Conservation (phyloP, 1,140 invertebrate genomes). For the Tetranychus cinnabarinus region DNA sequence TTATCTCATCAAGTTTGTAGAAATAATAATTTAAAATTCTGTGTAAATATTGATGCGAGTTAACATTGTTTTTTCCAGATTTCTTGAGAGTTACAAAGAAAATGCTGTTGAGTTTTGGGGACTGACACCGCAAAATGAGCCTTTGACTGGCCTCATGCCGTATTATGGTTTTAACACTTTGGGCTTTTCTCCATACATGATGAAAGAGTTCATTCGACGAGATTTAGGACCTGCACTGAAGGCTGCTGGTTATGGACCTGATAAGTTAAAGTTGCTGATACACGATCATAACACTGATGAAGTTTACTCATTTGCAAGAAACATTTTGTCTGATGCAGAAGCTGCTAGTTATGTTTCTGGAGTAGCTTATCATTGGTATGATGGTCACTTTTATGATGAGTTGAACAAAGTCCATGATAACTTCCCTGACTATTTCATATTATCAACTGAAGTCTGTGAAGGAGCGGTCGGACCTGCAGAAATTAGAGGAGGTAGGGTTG, state of each 20-base stretch:
- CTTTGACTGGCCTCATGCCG: constrained; percentile 11
- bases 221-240: too few species aligned
- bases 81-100: constrained; percentile 31
- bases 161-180: not conserved
- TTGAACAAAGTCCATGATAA: constrained; percentile 18
- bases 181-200: not conserved
- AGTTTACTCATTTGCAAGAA: not conserved
- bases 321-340: constrained; percentile 3
- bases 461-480: constrained; percentile 1
- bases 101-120: constrained; percentile 32
- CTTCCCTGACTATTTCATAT: constrained; percentile 38
- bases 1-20: constrained; percentile 29
- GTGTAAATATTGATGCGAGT: not conserved
- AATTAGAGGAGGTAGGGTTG: too few species aligned
- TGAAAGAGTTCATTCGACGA: too few species aligned
- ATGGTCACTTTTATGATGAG: constrained; percentile 15
- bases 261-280: not conserved
- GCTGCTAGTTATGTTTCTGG: constrained; percentile 5
- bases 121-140: constrained; percentile 35
- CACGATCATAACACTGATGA: not conserved
- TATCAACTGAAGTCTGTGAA: constrained; percentile 28
- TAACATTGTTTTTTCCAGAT: constrained; percentile 19
- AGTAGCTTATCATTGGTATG: constrained; percentile 42
- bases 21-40: not conserved
- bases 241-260: too few species aligned